Base-by-base conservation (phyloP, 2,797 vertebrate genomes). In the Alfaro cultratus region DNA sequence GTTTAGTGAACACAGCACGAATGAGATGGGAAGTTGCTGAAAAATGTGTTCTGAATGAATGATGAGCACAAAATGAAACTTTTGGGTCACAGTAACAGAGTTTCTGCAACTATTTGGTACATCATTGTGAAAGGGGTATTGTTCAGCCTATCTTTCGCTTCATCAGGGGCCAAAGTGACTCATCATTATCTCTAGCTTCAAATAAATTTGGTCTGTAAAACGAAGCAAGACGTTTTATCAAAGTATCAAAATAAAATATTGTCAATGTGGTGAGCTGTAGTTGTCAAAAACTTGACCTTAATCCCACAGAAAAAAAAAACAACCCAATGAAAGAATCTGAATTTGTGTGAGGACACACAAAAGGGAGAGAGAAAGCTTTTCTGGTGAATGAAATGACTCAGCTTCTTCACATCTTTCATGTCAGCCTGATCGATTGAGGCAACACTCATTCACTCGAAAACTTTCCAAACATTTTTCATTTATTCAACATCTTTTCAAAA, bases 41-140 rank as follows among this genome's bases (percentile, higher is more conserved):
- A 45, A 71, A 71, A 46, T 71, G 68, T 71, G 68, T 71, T 71
- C 41, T 71, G 43, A 43, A 46, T 71, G 13, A 45, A 71, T 46
- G 41, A n/a, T 45, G 26, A 71, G 68, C 26, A 45, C 26, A 71
- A 71, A 29, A 15, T 46, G 12, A 72, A 46, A 68, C 64, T 9
- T 72, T 72, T 72, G 68, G 12, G 41, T 29, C 26, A 29, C 9
- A 46, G 43, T 18, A 43, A 8, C 68, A 46, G 26, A 46, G 26
- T 46, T 46, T 71, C 68, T 71, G 5, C 26, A 4, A 16, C 43
- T 29, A 29, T 72, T 29, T 3, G 26, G n/a, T 45, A 16, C 68
- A 29, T 29, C 1, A 43, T n/a, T n/a, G 68, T 72, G 41, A 72
- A 45, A 72, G 68, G 16, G 43, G 6, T 15, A 72, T 46, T 72